phyloP scores from a whole-genome alignment of 1,140 invertebrate species.

The Solenopsis fugax region DNA sequence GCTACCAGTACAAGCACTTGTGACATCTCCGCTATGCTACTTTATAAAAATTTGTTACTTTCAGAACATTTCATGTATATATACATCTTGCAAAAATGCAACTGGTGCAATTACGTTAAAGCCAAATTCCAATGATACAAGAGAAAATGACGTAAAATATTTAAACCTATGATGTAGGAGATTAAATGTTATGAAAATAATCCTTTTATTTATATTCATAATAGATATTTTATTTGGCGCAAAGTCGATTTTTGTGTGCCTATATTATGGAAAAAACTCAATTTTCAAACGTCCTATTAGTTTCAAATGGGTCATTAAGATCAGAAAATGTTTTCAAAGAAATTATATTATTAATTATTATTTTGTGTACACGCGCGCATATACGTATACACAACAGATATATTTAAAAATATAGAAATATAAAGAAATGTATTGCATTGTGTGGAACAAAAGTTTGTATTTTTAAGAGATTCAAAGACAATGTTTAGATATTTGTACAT shows the following conservation, averaged over 20 bases:
- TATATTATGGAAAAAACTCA: neutral
- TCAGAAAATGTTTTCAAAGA: conserved; percentile 9
- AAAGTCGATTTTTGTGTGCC: neutral
- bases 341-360: conserved; percentile 6
- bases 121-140: conserved; percentile 1
- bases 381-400: neutral
- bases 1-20: conserved; percentile 72
- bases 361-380: neutral
- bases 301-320: neutral
- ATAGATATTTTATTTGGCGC: neutral
- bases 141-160: neutral
- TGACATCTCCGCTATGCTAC: conserved; percentile 64
- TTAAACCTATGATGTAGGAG: neutral
- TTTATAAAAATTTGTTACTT: conserved; percentile 48
- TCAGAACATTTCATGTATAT: neutral
- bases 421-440: neutral
- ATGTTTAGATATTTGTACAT: too few relatives aligned
- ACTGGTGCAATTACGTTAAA: conserved; percentile 16
- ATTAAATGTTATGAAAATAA: conserved; percentile 17
- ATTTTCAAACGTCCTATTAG: neutral
- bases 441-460: too few relatives aligned
- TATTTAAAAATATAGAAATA: neutral
- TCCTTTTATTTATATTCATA: neutral
- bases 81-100: conserved; percentile 2
- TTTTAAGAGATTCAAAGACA: too few relatives aligned